Conservation (phyloP, 1,140 invertebrate species). For the Drosophila hydei region DNA sequence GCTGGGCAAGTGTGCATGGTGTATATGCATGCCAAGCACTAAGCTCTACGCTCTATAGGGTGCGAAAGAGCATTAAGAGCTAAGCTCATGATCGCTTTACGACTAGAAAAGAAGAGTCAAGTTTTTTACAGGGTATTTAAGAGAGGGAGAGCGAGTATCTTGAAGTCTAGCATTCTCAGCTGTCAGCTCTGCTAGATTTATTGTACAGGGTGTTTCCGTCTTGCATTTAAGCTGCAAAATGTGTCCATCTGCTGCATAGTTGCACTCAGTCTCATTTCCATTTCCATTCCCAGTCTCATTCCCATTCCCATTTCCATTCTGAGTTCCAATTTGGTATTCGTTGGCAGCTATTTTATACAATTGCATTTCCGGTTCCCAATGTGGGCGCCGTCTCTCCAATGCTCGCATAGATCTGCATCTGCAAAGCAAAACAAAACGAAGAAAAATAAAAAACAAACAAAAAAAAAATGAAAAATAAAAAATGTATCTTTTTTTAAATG, state of each 20-base stretch:
- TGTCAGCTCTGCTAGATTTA: background rate
- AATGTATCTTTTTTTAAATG: slow-evolving; percentile 16
- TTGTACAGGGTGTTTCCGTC: background rate
- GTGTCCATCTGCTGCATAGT: slow-evolving; percentile 63
- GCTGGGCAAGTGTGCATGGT: background rate
- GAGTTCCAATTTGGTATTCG: slow-evolving; percentile 49
- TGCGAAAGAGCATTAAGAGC: background rate
- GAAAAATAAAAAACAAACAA: background rate
- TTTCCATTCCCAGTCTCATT: slow-evolving; percentile 44
- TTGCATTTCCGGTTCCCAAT: slow-evolving; percentile 78
- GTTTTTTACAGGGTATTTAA: background rate
- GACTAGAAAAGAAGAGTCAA: too few relatives aligned
- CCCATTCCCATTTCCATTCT: slow-evolving; percentile 39
- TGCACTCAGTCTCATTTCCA: slow-evolving; percentile 49
- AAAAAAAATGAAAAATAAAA: background rate
- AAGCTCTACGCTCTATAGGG: too few relatives aligned
- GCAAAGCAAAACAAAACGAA: slow-evolving; percentile 20
- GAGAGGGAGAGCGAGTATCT: too few relatives aligned
- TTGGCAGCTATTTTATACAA: slow-evolving; percentile 56
- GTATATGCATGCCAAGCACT: too few relatives aligned
- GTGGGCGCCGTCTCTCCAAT: slow-evolving; percentile 67
- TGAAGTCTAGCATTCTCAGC: background rate
- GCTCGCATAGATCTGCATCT: slow-evolving; percentile 37
- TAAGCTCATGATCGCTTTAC: background rate
- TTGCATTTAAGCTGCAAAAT: slow-evolving; percentile 18